Percentiles rank a stretch among this genome's conserved stretches.
These are phyloP conservation scores for Elegia similella DNA, from an alignment of 2,888 invertebrate genomes.

Conservation along the genomic window DNA sequence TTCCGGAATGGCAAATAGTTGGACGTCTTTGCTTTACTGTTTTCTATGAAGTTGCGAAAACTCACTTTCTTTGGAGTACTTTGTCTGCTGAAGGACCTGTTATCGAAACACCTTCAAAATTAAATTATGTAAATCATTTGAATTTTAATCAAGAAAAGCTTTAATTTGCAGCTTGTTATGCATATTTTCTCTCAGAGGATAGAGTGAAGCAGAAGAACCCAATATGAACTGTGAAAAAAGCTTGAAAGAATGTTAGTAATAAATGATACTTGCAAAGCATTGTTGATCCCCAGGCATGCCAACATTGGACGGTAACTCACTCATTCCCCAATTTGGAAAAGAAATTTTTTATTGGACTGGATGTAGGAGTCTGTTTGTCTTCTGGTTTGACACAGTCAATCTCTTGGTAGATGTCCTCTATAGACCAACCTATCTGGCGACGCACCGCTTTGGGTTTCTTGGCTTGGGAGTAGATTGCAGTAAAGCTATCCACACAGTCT, in stretches of 20 bases:
- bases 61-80: constrained; percentile 75
- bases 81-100: constrained; percentile 63
- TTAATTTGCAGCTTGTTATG: neutral
- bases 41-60: constrained; percentile 71
- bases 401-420: constrained; percentile 77
- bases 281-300: constrained; percentile 58
- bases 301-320: constrained; percentile 66
- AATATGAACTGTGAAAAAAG: constrained; percentile 16
- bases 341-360: constrained; percentile 73
- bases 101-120: constrained; percentile 24
- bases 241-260: constrained; percentile 20
- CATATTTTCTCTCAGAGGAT: neutral
- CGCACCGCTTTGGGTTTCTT: constrained; percentile 65
- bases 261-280: constrained; percentile 29
- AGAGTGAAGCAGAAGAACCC: constrained; percentile 1
- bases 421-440: constrained; percentile 75
- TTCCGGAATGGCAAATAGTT: constrained; percentile 85
- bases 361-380: constrained; percentile 59
- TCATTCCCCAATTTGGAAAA: constrained; percentile 73
- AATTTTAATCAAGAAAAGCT: neutral
- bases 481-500: constrained; percentile 65
- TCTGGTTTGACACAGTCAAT: constrained; percentile 71
- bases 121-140: neutral
- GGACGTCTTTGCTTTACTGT: constrained; percentile 68
- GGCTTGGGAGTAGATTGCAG: constrained; percentile 62